phyloP scores from a whole-genome alignment of 2,113 vertebrate species.

The Microcebus jonahi region DNA sequence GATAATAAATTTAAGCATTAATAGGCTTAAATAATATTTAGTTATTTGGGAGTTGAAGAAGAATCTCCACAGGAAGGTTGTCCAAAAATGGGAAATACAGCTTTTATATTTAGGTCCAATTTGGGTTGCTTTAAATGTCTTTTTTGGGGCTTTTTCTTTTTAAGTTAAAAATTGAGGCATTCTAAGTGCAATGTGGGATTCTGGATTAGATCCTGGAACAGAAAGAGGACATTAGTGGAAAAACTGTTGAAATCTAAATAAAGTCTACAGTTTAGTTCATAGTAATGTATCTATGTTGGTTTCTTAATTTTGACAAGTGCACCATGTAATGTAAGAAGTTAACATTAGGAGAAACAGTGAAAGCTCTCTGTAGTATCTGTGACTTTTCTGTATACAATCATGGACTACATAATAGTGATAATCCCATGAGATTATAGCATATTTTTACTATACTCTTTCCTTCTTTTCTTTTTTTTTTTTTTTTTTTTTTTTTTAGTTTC shows the following conservation, averaged over 20 bases:
- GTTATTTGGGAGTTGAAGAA: not conserved
- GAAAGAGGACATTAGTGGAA: not conserved
- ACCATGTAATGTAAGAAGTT: not conserved
- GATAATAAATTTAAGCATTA: not conserved
- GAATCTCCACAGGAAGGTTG: not conserved
- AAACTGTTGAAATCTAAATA: conserved; percentile 45
- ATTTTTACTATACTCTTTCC: not conserved
- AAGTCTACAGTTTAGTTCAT: not conserved
- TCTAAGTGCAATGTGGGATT: conserved; percentile 5
- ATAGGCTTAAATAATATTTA: not conserved
- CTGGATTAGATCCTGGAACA: conserved; percentile 8
- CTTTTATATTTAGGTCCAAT: conserved; percentile 34
- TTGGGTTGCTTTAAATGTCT: conserved; percentile 52
- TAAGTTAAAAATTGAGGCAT: conserved; percentile 36
- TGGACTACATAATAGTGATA: not conserved
- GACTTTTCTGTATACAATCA: not conserved
- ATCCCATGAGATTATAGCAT: not conserved
- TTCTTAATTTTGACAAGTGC: conserved; percentile 1
- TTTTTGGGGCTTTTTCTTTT: conserved; percentile 12
- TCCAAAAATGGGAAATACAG: conserved; percentile 22
- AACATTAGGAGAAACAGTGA: not conserved
- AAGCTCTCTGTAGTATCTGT: not conserved
- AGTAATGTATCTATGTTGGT: not conserved
- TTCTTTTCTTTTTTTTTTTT: too few species aligned
- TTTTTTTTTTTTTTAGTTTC: too few species aligned